phyloP scores from a whole-genome alignment of 2,113 vertebrate genomes.

The Oryzias woworae region DNA sequence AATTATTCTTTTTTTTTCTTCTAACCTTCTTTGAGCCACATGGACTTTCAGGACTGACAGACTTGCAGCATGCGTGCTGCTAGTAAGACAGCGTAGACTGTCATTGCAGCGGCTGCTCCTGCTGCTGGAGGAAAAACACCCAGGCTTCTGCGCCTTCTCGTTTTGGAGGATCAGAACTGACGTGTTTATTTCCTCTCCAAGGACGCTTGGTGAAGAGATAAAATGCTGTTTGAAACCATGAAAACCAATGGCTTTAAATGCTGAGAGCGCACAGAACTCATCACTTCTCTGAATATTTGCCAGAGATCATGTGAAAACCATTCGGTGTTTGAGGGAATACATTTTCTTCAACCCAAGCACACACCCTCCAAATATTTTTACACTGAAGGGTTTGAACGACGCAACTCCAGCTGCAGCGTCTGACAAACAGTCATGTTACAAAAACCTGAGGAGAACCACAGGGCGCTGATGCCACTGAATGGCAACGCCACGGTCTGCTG shows the following conservation, averaged over 20 bases:
- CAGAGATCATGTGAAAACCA: no score
- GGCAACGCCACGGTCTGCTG: not conserved
- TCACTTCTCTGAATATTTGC: not conserved
- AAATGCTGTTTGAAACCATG: conserved; percentile 26
- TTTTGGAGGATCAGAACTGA: not conserved
- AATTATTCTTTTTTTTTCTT: not conserved
- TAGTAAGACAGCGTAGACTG: not conserved
- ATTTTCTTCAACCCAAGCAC: no score
- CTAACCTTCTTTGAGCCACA: not conserved
- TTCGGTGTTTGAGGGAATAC: no score
- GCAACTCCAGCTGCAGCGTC: no score
- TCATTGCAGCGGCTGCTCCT: not conserved
- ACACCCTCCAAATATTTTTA: no score
- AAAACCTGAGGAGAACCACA: not conserved
- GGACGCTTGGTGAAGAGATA: conserved; percentile 10
- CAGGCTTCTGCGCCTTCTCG: not conserved
- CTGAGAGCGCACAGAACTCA: not conserved
- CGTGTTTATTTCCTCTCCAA: conserved; percentile 12
- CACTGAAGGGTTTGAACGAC: no score
- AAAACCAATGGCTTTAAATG: conserved; percentile 6
- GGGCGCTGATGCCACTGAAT: conserved; percentile 4
- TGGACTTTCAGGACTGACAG: not conserved
- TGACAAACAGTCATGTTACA: not conserved
- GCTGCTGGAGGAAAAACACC: conserved; percentile 5
- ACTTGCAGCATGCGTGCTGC: not conserved